Evolutionary conservation across 2,113 vertebrate genomes (phyloP).

Genomic region (Urocynchramus pylzowi): DNA sequence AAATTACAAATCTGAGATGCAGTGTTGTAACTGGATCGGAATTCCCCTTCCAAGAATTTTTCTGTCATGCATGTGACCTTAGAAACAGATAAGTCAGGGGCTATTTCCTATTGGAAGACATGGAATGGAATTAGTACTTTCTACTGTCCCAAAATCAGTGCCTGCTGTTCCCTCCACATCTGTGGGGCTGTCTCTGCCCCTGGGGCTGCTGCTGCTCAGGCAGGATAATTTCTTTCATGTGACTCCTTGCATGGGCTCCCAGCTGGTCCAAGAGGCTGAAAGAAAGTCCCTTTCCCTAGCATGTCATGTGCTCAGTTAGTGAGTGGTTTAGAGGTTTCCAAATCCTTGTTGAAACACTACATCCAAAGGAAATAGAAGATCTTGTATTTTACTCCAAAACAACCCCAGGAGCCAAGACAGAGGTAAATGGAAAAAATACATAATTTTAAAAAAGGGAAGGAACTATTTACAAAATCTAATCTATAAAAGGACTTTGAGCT

Average conservation of each 20-base stretch:
- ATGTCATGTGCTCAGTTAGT: neutral
- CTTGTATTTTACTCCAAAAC: neutral
- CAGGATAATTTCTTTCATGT: neutral
- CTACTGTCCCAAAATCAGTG: neutral
- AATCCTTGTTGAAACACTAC: neutral
- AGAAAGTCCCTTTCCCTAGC: neutral
- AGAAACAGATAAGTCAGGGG: neutral
- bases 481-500: neutral
- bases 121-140: neutral
- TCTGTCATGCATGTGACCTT: neutral
- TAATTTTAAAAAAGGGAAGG: neutral
- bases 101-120: neutral
- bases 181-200: neutral
- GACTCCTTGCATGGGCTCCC: neutral
- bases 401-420: neutral
- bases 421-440: neutral
- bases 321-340: neutral
- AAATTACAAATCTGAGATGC: neutral
- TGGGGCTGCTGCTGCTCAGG: neutral
- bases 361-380: neutral
- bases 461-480: neutral
- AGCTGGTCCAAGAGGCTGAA: neutral
- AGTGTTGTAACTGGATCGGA: neutral
- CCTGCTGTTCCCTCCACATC: neutral
- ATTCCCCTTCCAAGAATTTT: neutral